These are phyloP conservation scores for Cavia porcellus DNA, from an alignment of 2,113 vertebrate species.

Conservation along the genomic window DNA sequence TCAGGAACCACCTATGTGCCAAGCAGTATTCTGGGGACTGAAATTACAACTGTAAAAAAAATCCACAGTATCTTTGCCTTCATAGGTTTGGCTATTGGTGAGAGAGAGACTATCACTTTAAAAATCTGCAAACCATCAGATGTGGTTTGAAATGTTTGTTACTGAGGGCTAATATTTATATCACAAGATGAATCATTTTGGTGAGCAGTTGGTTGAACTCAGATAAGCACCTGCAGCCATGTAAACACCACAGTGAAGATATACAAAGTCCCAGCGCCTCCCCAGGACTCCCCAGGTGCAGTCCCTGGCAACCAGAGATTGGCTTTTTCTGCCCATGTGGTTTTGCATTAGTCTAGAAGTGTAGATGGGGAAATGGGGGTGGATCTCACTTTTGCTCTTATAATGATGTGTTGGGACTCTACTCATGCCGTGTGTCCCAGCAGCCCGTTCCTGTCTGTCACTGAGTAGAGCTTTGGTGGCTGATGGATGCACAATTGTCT, in stretches of 20 bases:
- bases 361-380: too few species aligned
- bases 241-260: background rate
- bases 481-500: too few species aligned
- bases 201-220: background rate
- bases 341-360: background rate
- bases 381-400: background rate
- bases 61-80: background rate
- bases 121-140: background rate
- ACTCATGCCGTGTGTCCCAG: too few species aligned
- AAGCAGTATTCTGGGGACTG: background rate
- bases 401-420: background rate
- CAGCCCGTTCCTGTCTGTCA: background rate
- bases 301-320: background rate
- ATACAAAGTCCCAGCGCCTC: background rate
- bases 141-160: background rate
- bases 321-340: too few species aligned
- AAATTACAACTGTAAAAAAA: background rate
- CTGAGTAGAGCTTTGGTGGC: fast-evolving
- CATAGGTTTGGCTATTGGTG: background rate
- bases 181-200: background rate
- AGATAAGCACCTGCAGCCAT: background rate
- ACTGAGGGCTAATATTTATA: background rate
- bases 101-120: background rate
- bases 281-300: too few species aligned
- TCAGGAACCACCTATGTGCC: background rate